Evolutionary conservation across 2,888 invertebrate genomes (phyloP).

Genomic region (Drosophila pseudotalamancana): DNA sequence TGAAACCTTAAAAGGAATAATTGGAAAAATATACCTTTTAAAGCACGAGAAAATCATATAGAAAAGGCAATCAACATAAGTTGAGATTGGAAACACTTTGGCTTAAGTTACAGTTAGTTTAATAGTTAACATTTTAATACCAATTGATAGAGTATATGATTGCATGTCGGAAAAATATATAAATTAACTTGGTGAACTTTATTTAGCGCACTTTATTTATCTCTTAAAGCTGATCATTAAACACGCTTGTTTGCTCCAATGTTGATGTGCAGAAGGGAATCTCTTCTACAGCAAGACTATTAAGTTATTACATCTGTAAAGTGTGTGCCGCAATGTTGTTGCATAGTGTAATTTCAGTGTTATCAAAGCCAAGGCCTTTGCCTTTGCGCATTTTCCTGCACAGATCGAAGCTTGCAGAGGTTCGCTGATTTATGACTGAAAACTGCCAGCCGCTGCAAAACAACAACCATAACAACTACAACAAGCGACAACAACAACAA

Average conservation of each 20-base stretch:
- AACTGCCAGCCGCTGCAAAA: slow-evolving; percentile 27
- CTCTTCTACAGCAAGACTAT: not conserved
- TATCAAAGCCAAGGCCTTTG: slow-evolving; percentile 21
- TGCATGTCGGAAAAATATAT: no score
- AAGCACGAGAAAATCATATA: no score
- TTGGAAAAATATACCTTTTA: no score
- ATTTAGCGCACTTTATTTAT: no score
- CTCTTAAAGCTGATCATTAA: no score
- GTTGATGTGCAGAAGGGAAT: not conserved
- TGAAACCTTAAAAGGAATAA: no score
- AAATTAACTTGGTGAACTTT: no score
- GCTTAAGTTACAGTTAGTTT: no score
- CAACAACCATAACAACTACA: slow-evolving; percentile 18
- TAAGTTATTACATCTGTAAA: not conserved
- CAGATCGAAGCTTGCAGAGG: slow-evolving; percentile 26
- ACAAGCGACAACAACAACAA: slow-evolving; percentile 24
- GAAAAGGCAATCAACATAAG: no score
- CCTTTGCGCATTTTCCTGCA: slow-evolving; percentile 21
- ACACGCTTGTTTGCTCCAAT: not conserved
- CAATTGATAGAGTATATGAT: no score
- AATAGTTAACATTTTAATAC: no score
- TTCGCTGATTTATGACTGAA: slow-evolving; percentile 33
- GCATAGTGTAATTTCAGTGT: slow-evolving; percentile 8
- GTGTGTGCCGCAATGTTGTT: not conserved
- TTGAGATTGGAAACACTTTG: no score